These are phyloP conservation scores for Papilio machaon DNA, from an alignment of 1,140 invertebrate genomes.

Conservation along the genomic window DNA sequence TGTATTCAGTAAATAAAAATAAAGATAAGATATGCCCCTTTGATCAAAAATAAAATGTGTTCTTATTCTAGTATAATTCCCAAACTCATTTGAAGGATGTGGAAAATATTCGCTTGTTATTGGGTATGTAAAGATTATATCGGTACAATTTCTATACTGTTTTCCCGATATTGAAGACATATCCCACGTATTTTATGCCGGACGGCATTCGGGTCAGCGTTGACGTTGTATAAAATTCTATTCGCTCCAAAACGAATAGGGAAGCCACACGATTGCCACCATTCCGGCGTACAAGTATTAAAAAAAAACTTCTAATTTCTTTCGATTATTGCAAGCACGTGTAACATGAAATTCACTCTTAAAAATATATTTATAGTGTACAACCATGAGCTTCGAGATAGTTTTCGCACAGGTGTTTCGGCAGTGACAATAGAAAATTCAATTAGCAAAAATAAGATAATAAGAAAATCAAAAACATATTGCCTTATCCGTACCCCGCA, in stretches of 20 bases:
- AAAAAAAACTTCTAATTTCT: no score
- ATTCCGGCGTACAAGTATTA: not conserved
- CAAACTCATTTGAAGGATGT: not conserved
- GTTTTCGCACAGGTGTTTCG: no score
- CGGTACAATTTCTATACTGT: not conserved
- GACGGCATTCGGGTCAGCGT: not conserved
- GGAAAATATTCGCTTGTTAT: not conserved
- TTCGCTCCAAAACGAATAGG: not conserved
- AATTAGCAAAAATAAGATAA: no score
- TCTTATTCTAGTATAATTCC: not conserved
- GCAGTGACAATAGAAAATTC: no score
- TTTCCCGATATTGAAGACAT: not conserved
- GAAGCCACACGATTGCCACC: not conserved
- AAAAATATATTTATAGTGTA: no score
- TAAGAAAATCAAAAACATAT: no score
- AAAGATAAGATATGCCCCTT: no score
- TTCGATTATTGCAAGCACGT: no score
- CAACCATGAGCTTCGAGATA: no score
- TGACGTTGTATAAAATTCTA: not conserved
- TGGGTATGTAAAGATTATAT: not conserved
- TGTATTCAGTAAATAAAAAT: no score
- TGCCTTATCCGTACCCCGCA: no score
- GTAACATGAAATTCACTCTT: no score
- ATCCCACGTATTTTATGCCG: not conserved
- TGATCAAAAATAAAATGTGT: not conserved